Conservation (phyloP, 1,140 invertebrate genomes). For the Apocrypta bakeri region DNA sequence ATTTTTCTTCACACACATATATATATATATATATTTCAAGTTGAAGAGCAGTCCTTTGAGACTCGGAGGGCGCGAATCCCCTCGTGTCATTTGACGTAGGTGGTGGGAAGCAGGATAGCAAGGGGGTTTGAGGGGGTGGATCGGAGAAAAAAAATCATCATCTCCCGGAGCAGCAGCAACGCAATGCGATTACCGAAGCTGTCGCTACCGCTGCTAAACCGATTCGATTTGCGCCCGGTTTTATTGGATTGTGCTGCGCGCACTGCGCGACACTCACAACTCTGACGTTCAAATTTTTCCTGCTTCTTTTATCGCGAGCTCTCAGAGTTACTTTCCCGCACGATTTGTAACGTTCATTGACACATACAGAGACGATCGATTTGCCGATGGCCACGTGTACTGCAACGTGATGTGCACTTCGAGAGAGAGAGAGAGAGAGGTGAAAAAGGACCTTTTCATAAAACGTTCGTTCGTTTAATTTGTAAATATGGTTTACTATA, state of each 20-base stretch:
- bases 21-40: neutral
- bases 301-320: neutral
- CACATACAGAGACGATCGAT: neutral
- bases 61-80: neutral
- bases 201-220: neutral
- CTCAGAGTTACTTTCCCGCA: neutral
- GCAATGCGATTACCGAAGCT: constrained; percentile 19
- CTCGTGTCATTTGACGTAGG: neutral
- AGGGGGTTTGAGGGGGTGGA: too few species aligned
- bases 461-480: constrained; percentile 14
- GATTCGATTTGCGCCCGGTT: constrained; percentile 28
- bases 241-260: constrained; percentile 15
- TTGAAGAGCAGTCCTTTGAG: neutral
- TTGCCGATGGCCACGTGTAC: too few species aligned
- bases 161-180: neutral
- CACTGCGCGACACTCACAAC: neutral
- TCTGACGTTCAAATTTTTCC: neutral
- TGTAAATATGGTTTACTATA: constrained; percentile 7
- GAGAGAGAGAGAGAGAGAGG: too few species aligned
- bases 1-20: neutral
- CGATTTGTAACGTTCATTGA: constrained; percentile 9
- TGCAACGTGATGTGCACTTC: too few species aligned
- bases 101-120: neutral
- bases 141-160: neutral
- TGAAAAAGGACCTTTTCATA: neutral